A percentile compares a stretch with the other conserved stretches of the same genome.
phyloP scores from a whole-genome alignment of 2,113 vertebrate genomes.

The Oncorhynchus clarkii region DNA sequence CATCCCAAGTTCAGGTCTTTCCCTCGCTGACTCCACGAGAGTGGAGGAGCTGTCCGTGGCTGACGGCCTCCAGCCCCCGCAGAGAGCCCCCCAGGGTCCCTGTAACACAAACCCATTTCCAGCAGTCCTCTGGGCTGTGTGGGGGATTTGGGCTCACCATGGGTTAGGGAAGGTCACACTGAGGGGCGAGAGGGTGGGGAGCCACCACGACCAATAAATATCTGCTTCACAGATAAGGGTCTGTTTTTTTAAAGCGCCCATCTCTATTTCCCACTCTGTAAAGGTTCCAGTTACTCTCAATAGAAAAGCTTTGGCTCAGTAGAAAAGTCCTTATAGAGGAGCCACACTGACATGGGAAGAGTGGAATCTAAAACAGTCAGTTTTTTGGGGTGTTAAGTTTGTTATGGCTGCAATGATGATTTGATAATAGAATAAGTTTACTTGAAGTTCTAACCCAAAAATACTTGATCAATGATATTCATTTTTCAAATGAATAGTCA shows the following conservation, averaged over 20 bases:
- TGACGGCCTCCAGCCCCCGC: constrained; percentile 68
- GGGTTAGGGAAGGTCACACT: constrained; percentile 46
- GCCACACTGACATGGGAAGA: too few species aligned
- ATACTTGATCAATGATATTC: too few species aligned
- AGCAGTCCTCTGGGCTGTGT: constrained; percentile 69
- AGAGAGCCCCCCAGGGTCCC: constrained; percentile 67
- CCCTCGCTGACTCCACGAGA: constrained; percentile 85
- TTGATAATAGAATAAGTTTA: too few species aligned
- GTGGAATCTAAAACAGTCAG: too few species aligned
- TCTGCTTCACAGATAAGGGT: constrained; percentile 53
- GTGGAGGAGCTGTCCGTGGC: constrained; percentile 66
- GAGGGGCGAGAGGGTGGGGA: constrained; percentile 52
- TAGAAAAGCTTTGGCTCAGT: neutral
- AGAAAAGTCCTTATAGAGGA: too few species aligned
- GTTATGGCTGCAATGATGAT: too few species aligned
- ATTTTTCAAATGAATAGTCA: too few species aligned
- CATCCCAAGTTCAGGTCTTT: constrained; percentile 99
- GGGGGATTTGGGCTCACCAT: too few species aligned
- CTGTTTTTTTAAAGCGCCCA: constrained; percentile 53
- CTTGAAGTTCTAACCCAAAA: too few species aligned
- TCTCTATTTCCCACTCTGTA: constrained; percentile 41
- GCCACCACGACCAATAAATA: constrained; percentile 61
- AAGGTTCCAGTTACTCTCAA: constrained; percentile 43
- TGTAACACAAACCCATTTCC: constrained; percentile 86
- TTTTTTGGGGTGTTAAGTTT: too few species aligned